Conservation (phyloP, 2,888 invertebrate genomes). For the Dasysyrphus tricinctus region DNA sequence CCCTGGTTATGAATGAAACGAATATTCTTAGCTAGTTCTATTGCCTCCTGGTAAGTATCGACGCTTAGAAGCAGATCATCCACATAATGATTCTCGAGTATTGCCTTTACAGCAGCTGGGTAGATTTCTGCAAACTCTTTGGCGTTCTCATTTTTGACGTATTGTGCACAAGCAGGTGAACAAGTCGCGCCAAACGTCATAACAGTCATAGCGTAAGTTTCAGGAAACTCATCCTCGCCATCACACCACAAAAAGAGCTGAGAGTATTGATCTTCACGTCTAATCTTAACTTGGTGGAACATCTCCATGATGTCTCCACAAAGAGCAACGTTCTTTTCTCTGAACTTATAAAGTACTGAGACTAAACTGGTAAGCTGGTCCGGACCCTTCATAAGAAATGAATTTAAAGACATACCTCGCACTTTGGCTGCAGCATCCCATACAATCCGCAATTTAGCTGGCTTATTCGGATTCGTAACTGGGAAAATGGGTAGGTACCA, state of each 20-base stretch:
- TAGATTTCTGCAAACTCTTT: conserved; percentile 21
- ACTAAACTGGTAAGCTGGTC: not conserved
- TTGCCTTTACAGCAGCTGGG: conserved; percentile 24
- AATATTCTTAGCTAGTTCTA: conserved; percentile 4
- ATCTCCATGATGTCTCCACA: conserved; percentile 45
- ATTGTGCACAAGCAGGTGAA: conserved; percentile 24
- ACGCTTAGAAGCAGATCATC: conserved; percentile 32
- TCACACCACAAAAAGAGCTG: conserved; percentile 34
- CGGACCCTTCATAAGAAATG: not conserved
- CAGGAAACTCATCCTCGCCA: not conserved
- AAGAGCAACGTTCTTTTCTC: conserved; percentile 8
- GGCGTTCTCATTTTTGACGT: conserved; percentile 27
- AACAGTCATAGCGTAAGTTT: conserved; percentile 26
- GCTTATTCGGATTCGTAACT: conserved; percentile 25
- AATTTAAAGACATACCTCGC: conserved; percentile 9
- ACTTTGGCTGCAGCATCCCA: not conserved
- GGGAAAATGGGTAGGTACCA: conserved; percentile 11
- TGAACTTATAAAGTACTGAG: conserved; percentile 21
- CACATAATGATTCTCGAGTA: too few relatives aligned
- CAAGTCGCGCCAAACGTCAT: conserved; percentile 44
- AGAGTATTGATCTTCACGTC: conserved; percentile 29
- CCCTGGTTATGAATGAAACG: conserved; percentile 10
- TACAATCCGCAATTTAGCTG: conserved; percentile 7
- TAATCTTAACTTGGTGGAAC: conserved; percentile 31
- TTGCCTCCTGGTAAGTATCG: not conserved